Base-by-base conservation (phyloP, 2,113 vertebrate species). In the Indicator maculatus region DNA sequence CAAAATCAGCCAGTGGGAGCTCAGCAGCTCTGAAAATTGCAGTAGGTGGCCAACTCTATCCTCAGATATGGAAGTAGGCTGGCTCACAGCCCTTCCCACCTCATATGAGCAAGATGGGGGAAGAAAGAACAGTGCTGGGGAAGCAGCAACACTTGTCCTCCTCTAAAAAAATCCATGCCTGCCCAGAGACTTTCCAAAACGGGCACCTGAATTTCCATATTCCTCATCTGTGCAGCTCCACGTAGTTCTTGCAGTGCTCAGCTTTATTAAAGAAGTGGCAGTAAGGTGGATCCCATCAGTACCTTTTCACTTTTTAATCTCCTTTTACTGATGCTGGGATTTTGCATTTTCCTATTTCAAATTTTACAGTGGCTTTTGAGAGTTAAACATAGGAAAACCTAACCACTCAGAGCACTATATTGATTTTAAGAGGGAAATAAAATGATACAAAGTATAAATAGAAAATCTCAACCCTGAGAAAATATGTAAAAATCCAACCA, bases 121-220 rank as follows among this genome's bases (percentile, higher is more conserved):
- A 72, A 91, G 20, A 0, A 39, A 19, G 39, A 28, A 31, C 31
- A 78, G 50, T 12, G 8, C 18, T 33, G 7, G 0, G 0, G 33
- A 86, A 83, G 31, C 38, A 83, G 12, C 9, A 83, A 66, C 0
- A 2, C 8, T 33, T n/a, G 3, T 14, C 23, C 27, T 36, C 20
- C 67, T 75, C 59, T 71, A 52, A 18, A 67, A 67, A 77, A 85
- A 85, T 13, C 6, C 12, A 12, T 38, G 18, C 12, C 33, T 71
- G 13, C 24, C 41, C 41, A 60, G 4, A 91, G 17, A 17, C 6
- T 65, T 79, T 47, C 30, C 33, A 91, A 80, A 86, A 61, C 1
- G 1, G 27, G 11, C 5, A 38, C 8, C 13, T 39, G 23, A 5
- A 39, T 70, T 79, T 85, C 30, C 18, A 72, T 47, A 13, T 16